These are phyloP conservation scores for Eremophila alpestris DNA, from an alignment of 2,797 vertebrate genomes.

Conservation along the genomic window DNA sequence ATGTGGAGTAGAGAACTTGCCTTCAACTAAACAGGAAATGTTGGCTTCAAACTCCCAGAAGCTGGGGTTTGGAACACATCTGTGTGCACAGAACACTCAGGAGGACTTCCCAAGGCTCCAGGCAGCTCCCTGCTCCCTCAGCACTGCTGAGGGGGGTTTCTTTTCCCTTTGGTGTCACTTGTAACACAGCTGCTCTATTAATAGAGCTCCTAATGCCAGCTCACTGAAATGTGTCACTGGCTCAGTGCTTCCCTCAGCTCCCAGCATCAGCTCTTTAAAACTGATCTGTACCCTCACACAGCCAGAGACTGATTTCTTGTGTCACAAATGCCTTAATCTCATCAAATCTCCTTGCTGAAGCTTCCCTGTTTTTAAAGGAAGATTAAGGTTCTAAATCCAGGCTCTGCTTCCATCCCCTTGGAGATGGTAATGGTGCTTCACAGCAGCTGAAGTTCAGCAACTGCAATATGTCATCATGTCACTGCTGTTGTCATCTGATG, in stretches of 20 bases:
- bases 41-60: neutral
- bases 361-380: constrained; percentile 27
- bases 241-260: neutral
- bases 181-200: neutral
- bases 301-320: neutral
- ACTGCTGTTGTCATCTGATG: neutral
- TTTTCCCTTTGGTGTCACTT: neutral
- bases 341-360: constrained; percentile 55
- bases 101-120: neutral
- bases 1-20: neutral
- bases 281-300: neutral
- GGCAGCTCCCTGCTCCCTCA: neutral
- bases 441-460: neutral
- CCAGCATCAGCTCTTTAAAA: neutral
- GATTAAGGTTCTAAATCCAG: constrained; percentile 53
- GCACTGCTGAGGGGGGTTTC: neutral
- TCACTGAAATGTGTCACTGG: neutral
- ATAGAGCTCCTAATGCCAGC: neutral
- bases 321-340: constrained; percentile 56
- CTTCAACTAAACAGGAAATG: neutral
- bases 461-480: neutral
- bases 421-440: neutral
- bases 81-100: rapidly evolving
- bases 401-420: neutral
- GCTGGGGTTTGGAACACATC: neutral